Evolutionary conservation across 2,113 vertebrate species (phyloP).

Genomic region (Rissa tridactyla): DNA sequence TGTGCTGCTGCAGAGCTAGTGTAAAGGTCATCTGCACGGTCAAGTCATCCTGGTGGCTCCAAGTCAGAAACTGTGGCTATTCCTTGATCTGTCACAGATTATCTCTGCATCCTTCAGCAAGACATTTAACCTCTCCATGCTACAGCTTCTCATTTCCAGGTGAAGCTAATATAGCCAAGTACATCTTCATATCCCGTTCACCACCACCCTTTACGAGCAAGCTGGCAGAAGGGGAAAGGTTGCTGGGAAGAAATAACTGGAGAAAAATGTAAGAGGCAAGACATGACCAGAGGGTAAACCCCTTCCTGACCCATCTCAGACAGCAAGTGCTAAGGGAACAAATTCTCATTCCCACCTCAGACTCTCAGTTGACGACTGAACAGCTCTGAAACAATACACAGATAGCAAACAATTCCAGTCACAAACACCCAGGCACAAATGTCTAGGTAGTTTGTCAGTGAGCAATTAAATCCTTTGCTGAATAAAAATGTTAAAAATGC

Average conservation of each 20-base stretch:
- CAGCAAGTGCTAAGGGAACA: neutral
- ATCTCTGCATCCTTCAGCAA: neutral
- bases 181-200: neutral
- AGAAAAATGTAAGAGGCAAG: neutral
- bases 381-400: neutral
- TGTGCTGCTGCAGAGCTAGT: neutral
- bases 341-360: neutral
- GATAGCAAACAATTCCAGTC: constrained; percentile 49
- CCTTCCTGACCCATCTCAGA: neutral
- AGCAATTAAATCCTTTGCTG: constrained; percentile 57
- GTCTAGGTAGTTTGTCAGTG: constrained; percentile 58
- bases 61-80: neutral
- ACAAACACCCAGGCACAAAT: constrained; percentile 25
- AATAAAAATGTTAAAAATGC: constrained; percentile 73
- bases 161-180: neutral
- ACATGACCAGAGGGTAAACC: neutral
- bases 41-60: neutral
- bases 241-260: neutral
- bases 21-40: neutral
- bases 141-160: neutral
- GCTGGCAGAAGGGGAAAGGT: neutral
- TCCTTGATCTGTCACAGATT: neutral
- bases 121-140: neutral
- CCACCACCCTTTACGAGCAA: neutral
- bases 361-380: neutral